Evolutionary conservation across 2,888 invertebrate species (phyloP).

Genomic region (Pharmacophagus antenor): DNA sequence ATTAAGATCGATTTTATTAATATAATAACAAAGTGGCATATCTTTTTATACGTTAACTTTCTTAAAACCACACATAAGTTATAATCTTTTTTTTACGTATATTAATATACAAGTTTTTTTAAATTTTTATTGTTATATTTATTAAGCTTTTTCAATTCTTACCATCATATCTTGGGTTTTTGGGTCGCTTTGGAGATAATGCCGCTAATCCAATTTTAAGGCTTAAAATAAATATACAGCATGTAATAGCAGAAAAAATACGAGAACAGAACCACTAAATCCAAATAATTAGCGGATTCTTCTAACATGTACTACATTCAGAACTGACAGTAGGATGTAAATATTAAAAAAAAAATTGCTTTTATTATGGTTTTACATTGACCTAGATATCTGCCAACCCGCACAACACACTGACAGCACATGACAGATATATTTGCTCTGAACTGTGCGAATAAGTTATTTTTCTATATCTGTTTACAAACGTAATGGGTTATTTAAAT

Average conservation of each 20-base stretch:
- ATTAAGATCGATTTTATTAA: too few species aligned
- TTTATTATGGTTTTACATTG: conserved; percentile 20
- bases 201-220: too few species aligned
- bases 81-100: too few species aligned
- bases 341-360: conserved; percentile 10
- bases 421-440: conserved; percentile 14
- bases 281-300: neutral
- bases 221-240: too few species aligned
- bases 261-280: neutral
- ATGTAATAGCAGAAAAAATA: too few species aligned
- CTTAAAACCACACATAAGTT: too few species aligned
- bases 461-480: neutral
- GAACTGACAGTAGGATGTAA: conserved; percentile 3
- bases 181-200: too few species aligned
- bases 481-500: neutral
- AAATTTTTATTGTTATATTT: too few species aligned
- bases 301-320: neutral
- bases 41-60: neutral
- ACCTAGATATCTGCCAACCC: conserved; percentile 19
- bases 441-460: conserved; percentile 22
- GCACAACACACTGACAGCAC: conserved; percentile 7
- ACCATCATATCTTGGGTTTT: too few species aligned
- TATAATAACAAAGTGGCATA: too few species aligned
- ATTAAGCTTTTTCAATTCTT: too few species aligned
- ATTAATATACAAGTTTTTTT: too few species aligned